phyloP scores from a whole-genome alignment of 2,888 invertebrate species.

The Allolobophora icterica region DNA sequence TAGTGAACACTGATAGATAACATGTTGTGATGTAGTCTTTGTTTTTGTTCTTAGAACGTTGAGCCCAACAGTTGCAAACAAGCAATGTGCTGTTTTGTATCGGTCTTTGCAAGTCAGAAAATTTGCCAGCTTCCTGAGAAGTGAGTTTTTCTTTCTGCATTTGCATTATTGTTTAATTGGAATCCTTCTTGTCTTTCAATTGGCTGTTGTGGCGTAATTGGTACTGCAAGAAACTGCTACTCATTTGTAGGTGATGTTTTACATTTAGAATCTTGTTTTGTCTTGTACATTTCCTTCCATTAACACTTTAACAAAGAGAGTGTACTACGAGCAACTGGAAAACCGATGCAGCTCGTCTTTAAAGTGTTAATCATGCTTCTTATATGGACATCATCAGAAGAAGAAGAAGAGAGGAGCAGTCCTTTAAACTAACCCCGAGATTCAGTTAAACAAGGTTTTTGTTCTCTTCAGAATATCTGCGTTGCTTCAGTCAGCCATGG shows the following conservation, averaged over 20 bases:
- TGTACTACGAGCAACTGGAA: no score
- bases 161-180: not conserved
- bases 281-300: no score
- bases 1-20: no score
- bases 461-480: not conserved
- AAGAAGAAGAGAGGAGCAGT: no score
- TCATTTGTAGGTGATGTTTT: no score
- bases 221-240: no score
- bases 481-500: not conserved
- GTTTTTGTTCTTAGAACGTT: not conserved
- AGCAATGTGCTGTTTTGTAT: not conserved
- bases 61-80: not conserved
- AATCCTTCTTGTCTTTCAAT: not conserved
- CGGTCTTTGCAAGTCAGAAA: not conserved
- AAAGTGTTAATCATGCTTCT: no score
- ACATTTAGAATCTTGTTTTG: no score
- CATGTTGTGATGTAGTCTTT: not conserved
- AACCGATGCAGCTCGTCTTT: no score
- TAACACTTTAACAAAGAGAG: no score
- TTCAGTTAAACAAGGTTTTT: not conserved
- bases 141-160: not conserved
- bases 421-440: no score
- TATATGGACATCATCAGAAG: no score
- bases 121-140: not conserved
- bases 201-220: not conserved